Conservation (phyloP, 37 sponge, comb jelly and placozoan species). For the Ephydatia muelleri region DNA sequence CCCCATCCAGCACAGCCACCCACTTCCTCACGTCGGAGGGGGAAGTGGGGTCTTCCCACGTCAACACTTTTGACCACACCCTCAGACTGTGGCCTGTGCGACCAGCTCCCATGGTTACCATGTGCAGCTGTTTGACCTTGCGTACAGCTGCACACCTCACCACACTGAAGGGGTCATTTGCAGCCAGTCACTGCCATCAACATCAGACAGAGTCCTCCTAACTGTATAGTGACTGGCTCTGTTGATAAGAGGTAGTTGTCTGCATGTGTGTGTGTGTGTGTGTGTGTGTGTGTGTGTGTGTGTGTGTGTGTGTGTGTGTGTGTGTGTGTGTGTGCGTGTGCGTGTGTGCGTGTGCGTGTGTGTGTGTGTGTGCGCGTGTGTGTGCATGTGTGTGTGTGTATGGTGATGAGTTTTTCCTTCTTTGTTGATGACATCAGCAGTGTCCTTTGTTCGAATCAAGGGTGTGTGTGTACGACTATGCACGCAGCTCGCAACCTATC, state of each 20-base stretch:
- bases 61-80: slow-evolving; percentile 45
- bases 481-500: slow-evolving; percentile 11
- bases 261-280: slow-evolving; percentile 22
- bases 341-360: slow-evolving; percentile 11
- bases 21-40: slow-evolving; percentile 39
- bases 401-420: no score
- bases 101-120: slow-evolving; percentile 47
- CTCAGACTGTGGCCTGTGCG: slow-evolving; percentile 43
- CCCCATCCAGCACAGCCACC: slow-evolving; percentile 27
- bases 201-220: slow-evolving; percentile 1
- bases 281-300: slow-evolving; percentile 22
- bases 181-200: slow-evolving; percentile 30
- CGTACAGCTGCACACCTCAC: slow-evolving; percentile 5
- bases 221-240: slow-evolving; percentile 51
- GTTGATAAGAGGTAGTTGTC: slow-evolving; percentile 42
- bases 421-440: no score
- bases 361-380: slow-evolving; percentile 11
- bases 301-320: slow-evolving; percentile 28
- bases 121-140: slow-evolving; percentile 56
- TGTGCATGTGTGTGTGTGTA: no score
- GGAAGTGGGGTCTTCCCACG: background rate
- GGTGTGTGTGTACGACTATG: slow-evolving; percentile 56
- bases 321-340: slow-evolving; percentile 13
- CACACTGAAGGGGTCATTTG: slow-evolving; percentile 33
- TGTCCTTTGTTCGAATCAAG: slow-evolving; percentile 24